These are phyloP conservation scores for Maniola hyperantus DNA, from an alignment of 2,888 invertebrate species.

Conservation along the genomic window DNA sequence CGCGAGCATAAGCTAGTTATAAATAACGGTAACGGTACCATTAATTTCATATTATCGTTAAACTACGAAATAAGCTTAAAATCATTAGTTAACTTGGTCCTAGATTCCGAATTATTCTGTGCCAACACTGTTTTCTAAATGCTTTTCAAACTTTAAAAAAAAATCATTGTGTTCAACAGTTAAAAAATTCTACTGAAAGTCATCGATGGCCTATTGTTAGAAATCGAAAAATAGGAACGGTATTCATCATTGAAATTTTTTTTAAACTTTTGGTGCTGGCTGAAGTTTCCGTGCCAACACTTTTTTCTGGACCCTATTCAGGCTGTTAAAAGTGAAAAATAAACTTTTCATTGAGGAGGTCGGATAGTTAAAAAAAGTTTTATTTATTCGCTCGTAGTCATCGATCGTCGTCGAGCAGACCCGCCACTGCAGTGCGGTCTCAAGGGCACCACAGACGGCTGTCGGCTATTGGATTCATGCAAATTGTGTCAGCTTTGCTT, in stretches of 20 bases:
- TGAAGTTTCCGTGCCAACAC: too few relatives aligned
- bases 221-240: too few relatives aligned
- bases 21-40: too few relatives aligned
- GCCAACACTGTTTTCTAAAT: not conserved
- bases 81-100: not conserved
- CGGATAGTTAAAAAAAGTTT: not conserved
- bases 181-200: too few relatives aligned
- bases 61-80: too few relatives aligned
- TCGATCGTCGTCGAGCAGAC: conserved; percentile 49
- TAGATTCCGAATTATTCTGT: not conserved
- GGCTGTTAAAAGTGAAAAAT: not conserved
- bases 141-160: conserved; percentile 1
- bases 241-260: too few relatives aligned
- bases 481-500: conserved; percentile 27
- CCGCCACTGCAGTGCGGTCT: conserved; percentile 51
- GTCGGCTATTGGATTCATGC: conserved; percentile 36
- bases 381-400: conserved; percentile 25
- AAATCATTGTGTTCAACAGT: too few relatives aligned
- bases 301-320: too few relatives aligned
- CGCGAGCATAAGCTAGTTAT: too few relatives aligned
- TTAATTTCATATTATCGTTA: too few relatives aligned
- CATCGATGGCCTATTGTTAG: too few relatives aligned
- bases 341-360: conserved; percentile 21
- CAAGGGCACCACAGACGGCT: conserved; percentile 56
- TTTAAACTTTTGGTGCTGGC: too few relatives aligned